Conservation (phyloP, 2,797 vertebrate species). For the Gymnoscopelus microlampas region DNA sequence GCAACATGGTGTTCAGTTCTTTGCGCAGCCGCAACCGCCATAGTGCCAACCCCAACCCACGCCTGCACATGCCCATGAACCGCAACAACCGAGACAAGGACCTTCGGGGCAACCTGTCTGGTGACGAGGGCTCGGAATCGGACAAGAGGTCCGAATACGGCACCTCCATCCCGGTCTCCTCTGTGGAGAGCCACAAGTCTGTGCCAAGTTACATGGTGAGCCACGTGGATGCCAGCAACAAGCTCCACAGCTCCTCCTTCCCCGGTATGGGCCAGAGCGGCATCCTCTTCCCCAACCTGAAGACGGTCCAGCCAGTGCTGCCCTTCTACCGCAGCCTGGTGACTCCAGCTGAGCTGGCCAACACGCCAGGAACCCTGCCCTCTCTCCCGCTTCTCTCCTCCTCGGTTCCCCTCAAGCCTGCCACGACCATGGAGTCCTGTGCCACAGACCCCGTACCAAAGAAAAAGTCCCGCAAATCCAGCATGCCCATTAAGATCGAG, state of each 20-base stretch:
- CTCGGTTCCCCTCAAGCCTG: slow-evolving; percentile 85
- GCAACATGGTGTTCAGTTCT: slow-evolving; percentile 99
- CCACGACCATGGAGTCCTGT: slow-evolving; percentile 72
- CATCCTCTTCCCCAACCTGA: slow-evolving; percentile 94
- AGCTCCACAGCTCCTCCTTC: slow-evolving; percentile 82
- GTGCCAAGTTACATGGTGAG: slow-evolving; percentile 82
- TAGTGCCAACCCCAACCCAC: slow-evolving; percentile 97
- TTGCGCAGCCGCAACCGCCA: slow-evolving; percentile 96
- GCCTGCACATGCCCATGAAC: slow-evolving; percentile 98
- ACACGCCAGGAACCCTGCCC: slow-evolving; percentile 91
- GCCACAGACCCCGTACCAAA: slow-evolving; percentile 87
- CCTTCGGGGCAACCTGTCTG: slow-evolving; percentile 81
- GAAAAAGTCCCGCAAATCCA: slow-evolving; percentile 98
- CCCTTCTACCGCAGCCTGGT: slow-evolving; percentile 96
- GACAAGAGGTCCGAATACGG: slow-evolving; percentile 80
- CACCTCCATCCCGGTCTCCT: slow-evolving; percentile 67
- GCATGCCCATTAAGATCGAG: slow-evolving; percentile 98
- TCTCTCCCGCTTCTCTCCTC: slow-evolving; percentile 91
- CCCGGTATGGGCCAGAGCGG: slow-evolving; percentile 85
- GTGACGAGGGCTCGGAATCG: slow-evolving; percentile 78
- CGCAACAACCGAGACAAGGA: slow-evolving; percentile 97
- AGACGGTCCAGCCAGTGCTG: slow-evolving; percentile 96
- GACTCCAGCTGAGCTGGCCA: slow-evolving; percentile 93
- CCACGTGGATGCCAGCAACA: slow-evolving; percentile 80
- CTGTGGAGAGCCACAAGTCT: slow-evolving; percentile 81